phyloP scores from a whole-genome alignment of 2,797 vertebrate species.

The Gallinago nigripennis region DNA sequence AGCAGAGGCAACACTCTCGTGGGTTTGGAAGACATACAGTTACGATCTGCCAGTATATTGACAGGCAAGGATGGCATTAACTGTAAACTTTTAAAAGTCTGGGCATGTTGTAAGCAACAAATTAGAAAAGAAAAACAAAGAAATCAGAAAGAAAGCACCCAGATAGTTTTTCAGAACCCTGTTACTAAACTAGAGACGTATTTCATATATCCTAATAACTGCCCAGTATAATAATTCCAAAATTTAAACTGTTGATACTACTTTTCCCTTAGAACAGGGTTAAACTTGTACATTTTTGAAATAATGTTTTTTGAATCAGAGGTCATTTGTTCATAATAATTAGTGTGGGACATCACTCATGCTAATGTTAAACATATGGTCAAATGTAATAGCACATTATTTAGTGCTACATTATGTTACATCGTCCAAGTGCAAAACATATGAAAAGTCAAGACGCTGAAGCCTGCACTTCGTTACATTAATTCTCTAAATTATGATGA shows the following conservation, averaged over 20 bases:
- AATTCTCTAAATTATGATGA: slow-evolving; percentile 12
- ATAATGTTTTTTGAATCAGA: neutral
- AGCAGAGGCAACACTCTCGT: neutral
- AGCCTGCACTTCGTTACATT: slow-evolving; percentile 2
- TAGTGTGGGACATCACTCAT: neutral
- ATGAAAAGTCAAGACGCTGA: neutral
- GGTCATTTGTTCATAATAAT: neutral
- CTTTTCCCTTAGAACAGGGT: neutral
- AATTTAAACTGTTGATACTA: neutral
- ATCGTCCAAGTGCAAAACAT: neutral
- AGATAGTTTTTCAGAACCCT: neutral
- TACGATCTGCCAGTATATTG: neutral
- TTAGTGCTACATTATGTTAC: neutral
- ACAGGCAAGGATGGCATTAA: neutral
- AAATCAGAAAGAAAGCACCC: neutral
- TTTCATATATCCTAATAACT: neutral
- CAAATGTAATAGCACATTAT: neutral
- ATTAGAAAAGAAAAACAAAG: neutral
- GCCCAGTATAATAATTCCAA: neutral
- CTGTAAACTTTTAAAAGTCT: neutral
- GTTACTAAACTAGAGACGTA: neutral
- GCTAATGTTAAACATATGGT: neutral
- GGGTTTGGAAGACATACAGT: neutral
- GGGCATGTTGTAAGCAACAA: neutral
- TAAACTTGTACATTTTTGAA: neutral